Evolutionary conservation across 2,113 vertebrate genomes (phyloP).

Genomic region (Rhizomys pruinosus): DNA sequence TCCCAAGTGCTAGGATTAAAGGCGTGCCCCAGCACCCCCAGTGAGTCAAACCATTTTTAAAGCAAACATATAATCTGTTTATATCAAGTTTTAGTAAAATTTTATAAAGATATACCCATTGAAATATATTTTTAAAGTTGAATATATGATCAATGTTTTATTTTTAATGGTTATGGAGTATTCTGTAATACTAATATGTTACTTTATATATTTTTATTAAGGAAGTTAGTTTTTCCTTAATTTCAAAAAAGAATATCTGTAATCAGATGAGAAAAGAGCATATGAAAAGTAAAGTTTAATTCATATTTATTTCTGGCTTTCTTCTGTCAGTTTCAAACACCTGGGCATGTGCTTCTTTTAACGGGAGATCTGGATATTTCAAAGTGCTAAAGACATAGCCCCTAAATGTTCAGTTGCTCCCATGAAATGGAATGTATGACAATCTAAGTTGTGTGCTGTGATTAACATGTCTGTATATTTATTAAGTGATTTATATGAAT

Average conservation of each 20-base stretch:
- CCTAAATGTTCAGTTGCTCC: fast-evolving
- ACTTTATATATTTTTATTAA: too few relatives aligned
- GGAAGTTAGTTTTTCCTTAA: not conserved
- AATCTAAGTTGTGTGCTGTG: not conserved
- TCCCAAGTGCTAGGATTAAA: too few relatives aligned
- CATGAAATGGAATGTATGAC: not conserved
- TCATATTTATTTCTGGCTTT: not conserved
- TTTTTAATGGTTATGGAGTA: too few relatives aligned
- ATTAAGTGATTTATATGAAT: not conserved
- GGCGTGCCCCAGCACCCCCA: too few relatives aligned
- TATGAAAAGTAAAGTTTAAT: not conserved
- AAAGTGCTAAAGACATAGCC: not conserved
- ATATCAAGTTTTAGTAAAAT: too few relatives aligned
- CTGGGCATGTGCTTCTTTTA: not conserved
- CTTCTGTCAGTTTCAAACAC: not conserved
- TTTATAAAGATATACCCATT: too few relatives aligned
- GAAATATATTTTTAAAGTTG: too few relatives aligned
- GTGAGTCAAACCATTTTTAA: too few relatives aligned
- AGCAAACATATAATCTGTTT: too few relatives aligned
- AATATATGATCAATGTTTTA: too few relatives aligned
- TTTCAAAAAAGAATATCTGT: not conserved
- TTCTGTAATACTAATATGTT: too few relatives aligned
- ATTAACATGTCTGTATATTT: not conserved
- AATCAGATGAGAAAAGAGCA: not conserved
- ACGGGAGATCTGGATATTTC: not conserved